phyloP scores from a whole-genome alignment of 1,140 invertebrate species.

The Trachymyrmex cornetzi region DNA sequence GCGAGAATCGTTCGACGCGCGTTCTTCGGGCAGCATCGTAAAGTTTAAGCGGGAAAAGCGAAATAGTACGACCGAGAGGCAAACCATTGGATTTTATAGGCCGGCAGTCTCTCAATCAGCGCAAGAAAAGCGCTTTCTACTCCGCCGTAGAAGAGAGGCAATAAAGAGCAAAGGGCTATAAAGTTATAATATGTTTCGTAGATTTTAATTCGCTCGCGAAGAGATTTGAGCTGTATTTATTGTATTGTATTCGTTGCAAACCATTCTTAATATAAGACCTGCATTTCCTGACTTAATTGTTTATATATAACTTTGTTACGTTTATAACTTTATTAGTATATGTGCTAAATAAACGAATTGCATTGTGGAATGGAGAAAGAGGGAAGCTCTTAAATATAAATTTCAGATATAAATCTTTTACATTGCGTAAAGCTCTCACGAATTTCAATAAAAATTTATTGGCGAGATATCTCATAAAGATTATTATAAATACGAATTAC shows the following conservation, averaged over 20 bases:
- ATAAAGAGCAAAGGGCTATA: conserved; percentile 32
- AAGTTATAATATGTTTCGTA: conserved; percentile 43
- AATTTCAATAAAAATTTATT: neutral
- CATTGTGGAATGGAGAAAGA: neutral
- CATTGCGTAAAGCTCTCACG: neutral
- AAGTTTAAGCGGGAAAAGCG: conserved; percentile 56
- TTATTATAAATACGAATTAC: neutral
- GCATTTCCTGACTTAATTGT: conserved; percentile 4
- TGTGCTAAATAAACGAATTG: neutral
- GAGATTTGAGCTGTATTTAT: conserved; percentile 37
- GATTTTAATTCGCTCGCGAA: conserved; percentile 4
- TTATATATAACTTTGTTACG: conserved; percentile 18
- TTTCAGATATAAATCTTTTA: conserved; percentile 15
- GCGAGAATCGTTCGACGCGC: conserved; percentile 12
- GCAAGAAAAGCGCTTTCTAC: conserved; percentile 49
- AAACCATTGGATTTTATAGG: conserved; percentile 58
- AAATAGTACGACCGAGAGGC: neutral
- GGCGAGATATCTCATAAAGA: neutral
- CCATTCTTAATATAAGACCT: neutral
- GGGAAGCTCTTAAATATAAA: neutral
- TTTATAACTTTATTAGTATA: conserved; percentile 12
- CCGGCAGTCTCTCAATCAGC: conserved; percentile 58
- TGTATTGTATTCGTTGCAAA: neutral
- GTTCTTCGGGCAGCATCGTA: neutral
- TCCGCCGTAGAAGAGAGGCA: neutral